Percentiles rank a stretch among this genome's conserved stretches.
Evolutionary conservation across 2,888 invertebrate species (phyloP).

Genomic region (Theretra japonica): DNA sequence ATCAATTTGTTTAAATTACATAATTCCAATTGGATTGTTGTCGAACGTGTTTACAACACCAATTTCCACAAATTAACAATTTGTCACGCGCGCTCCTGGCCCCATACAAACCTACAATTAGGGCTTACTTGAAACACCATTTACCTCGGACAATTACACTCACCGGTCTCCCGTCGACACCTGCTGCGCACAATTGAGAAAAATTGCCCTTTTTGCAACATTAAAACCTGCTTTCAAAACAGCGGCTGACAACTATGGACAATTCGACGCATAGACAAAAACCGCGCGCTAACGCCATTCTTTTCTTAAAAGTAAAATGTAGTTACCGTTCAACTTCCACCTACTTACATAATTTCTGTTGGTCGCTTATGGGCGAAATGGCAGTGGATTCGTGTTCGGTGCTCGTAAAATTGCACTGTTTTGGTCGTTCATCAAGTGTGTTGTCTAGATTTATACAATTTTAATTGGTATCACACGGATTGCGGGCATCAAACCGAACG

Average conservation of each 20-base stretch:
- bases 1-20: conserved; percentile 4
- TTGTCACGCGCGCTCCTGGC: conserved; percentile 6
- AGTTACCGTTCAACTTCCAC: conserved; percentile 2
- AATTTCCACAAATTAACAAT: conserved; percentile 17
- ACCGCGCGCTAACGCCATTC: conserved; percentile 12
- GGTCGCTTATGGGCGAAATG: conserved; percentile 17
- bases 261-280: background rate
- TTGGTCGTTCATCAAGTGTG: conserved; percentile 60
- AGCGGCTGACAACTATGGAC: background rate
- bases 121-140: conserved; percentile 1
- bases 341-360: conserved; percentile 26
- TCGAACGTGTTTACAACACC: conserved; percentile 42
- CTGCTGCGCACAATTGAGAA: conserved; percentile 14
- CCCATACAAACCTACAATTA: conserved; percentile 5
- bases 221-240: conserved; percentile 23
- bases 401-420: conserved; percentile 60
- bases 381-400: conserved; percentile 51
- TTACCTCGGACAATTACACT: conserved; percentile 12
- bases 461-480: conserved; percentile 61
- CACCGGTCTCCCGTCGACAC: conserved; percentile 16
- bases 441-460: conserved; percentile 62
- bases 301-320: conserved; percentile 23
- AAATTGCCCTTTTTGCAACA: conserved; percentile 17
- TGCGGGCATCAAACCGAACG: conserved; percentile 58
- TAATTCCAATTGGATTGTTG: conserved; percentile 38